Base-by-base conservation (phyloP, 2,888 invertebrate genomes). In the Didymodactylos carnosus region DNA sequence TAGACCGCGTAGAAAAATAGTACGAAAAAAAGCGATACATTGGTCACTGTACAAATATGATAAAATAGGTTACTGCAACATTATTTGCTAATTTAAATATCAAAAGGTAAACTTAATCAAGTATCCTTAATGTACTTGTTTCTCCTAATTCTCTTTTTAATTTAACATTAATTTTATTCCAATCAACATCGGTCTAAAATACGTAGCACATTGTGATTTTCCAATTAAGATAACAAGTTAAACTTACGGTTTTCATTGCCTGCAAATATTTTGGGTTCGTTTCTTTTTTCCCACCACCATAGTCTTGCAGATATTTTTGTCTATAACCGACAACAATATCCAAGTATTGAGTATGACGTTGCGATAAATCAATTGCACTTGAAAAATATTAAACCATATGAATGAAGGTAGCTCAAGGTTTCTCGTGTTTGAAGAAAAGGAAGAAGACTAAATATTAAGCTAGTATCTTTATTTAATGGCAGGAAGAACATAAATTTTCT, bases 281-380 rank as follows among this genome's bases (percentile, higher is more conserved):
- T 77, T 86, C 86, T 75, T 80, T 80, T 76, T 82, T 82, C 2
- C 46, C 46, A 49, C 46, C 46, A 43, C 83, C 83, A 77, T 84
- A 83, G 70, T 85, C 84, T 73, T 86, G 83, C 76, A 90, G 83
- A 81, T 89, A 89, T 77, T 86, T 86, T 78, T 87, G 85, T 74
- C 90, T 84, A 78, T 87, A 85, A 46, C 87, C 87, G 71, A 90
- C 81, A 19, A 90, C 89, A 11, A 88, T 88, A 78, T 90, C 89
- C 25, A 90, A 83, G 78, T 89, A 87, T 5, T 87, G 87, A 80
- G 89, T 88, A 81, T 90, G 88, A 79, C 89, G 89, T 6, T 88
- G 81, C 0, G 89, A 89, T 76, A 90, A 82, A 78, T 90, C 90
- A 73, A 91, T 81, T 2, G 90, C 90, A 79, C 90, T 88, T n/a